Evolutionary conservation across 64 coral and sea anemone species (phyloP), one percentile per base, ranked within the genome.

Genomic region (Catalaphyllia jardinei): DNA sequence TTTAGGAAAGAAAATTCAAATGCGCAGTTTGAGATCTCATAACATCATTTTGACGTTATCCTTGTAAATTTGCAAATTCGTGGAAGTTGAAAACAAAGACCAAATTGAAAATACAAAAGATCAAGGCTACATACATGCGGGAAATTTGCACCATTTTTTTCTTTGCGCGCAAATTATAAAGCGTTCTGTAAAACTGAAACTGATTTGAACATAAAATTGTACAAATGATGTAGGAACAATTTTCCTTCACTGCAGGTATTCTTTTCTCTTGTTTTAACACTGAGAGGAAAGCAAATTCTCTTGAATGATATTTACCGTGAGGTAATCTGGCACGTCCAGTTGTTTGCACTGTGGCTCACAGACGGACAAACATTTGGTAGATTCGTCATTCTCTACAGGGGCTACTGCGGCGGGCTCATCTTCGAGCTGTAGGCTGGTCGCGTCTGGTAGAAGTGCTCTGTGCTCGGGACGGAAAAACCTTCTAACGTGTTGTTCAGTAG

Each of bases 311-410:
- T 19, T 79, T 79, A 79, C 77, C 77, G 52, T 59, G 29, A 79
- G 57, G 57, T 79, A 79, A 59, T 59, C 12, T 14, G 77, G 77
- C 28, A 79, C 49, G 28, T 79, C 77, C 20, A 79, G n/a, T n/a
- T 60, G 29, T 16, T 57, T 27, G 16, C 77, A 79, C 10, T n/a
- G 12, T 12, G 77, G 77, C 11, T 79, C 77, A 7, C 77, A 79
- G 51, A 79, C 77, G 12, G 77, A 60, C 77, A 79, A 29, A 13
- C 77, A 79, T 25, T 79, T 79, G 10, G 77, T 79, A 10, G 77
- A 79, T 10, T 75, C 73, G 16, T 75, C n/a, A 2, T 29, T 14
- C 25, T 79, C 0, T 25, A 14, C 54, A 57, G 54, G 54, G 6
- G 10, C 10, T 57, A 57, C 54, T 12, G 22, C 10, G n/a, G 14